A percentile compares a stretch with the other conserved stretches of the same genome.
phyloP scores from a whole-genome alignment of 2,113 vertebrate species.

The Pycnonotus jocosus region DNA sequence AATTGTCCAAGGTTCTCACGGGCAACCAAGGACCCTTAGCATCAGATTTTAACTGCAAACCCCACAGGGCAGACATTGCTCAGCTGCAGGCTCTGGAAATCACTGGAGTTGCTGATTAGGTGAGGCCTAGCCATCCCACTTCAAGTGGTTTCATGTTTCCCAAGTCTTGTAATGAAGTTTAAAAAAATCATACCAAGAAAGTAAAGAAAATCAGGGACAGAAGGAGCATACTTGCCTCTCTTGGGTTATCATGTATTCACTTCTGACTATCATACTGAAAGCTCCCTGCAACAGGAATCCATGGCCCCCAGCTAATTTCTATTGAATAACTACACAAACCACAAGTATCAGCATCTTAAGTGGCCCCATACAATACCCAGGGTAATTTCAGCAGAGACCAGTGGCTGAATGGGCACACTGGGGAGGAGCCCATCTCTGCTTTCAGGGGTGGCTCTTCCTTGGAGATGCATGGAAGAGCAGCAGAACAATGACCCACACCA shows the following conservation, averaged over 20 bases:
- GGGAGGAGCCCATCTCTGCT: not conserved
- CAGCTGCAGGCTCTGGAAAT: not conserved
- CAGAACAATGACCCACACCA: not conserved
- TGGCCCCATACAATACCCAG: fast-evolving
- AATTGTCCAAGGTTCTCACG: not conserved
- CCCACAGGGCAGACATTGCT: not conserved
- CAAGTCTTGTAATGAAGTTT: not conserved
- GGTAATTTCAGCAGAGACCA: not conserved
- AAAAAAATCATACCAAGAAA: not conserved
- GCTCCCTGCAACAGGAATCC: not conserved
- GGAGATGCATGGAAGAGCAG: not conserved
- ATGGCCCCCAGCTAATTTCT: not conserved
- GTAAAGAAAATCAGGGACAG: not conserved
- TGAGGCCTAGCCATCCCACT: not conserved
- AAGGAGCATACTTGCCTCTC: not conserved
- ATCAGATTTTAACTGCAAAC: not conserved
- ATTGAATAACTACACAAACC: not conserved
- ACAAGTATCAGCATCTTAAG: not conserved
- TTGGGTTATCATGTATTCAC: not conserved
- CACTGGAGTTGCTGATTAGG: not conserved
- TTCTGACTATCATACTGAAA: not conserved
- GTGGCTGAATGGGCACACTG: not conserved
- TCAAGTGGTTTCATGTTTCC: not conserved
- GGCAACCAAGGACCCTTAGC: not conserved
- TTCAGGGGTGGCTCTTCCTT: not conserved